phyloP scores from a whole-genome alignment of 2,797 vertebrate species.

The Pangasius macronema region DNA sequence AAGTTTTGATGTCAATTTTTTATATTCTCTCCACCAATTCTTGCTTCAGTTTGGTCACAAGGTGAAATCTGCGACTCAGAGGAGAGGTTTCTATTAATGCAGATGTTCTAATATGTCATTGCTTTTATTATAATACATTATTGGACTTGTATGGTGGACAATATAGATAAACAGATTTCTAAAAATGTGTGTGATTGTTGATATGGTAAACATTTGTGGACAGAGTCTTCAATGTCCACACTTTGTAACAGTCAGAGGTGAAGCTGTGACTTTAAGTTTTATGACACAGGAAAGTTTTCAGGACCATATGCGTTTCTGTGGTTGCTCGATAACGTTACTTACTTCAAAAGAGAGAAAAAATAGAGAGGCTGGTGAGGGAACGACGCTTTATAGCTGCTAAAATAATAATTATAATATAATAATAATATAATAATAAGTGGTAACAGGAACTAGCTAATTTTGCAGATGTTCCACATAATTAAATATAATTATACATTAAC shows the following conservation, averaged over 20 bases:
- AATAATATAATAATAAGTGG: background rate
- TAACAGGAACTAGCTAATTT: background rate
- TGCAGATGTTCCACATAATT: background rate
- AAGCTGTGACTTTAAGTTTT: background rate
- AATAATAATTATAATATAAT: background rate
- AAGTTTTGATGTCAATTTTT: background rate
- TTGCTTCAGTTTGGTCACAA: background rate
- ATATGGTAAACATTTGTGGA: background rate
- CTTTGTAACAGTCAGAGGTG: background rate
- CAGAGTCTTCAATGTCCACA: background rate
- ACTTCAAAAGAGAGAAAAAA: too few species aligned
- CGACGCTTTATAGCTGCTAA: background rate
- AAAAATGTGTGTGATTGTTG: background rate
- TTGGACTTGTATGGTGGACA: background rate
- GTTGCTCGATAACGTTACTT: background rate
- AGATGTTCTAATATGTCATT: background rate
- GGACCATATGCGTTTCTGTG: too few species aligned
- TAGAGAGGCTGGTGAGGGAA: too few species aligned
- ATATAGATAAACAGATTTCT: background rate
- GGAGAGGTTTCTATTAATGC: background rate
- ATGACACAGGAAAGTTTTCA: too few species aligned
- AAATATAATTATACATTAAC: background rate
- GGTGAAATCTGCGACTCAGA: background rate
- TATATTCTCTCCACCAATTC: background rate
- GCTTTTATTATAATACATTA: background rate